A percentile compares a stretch with the other conserved stretches of the same genome.
Conservation (phyloP, 2,888 invertebrate genomes). For the Cephalotes varians region DNA sequence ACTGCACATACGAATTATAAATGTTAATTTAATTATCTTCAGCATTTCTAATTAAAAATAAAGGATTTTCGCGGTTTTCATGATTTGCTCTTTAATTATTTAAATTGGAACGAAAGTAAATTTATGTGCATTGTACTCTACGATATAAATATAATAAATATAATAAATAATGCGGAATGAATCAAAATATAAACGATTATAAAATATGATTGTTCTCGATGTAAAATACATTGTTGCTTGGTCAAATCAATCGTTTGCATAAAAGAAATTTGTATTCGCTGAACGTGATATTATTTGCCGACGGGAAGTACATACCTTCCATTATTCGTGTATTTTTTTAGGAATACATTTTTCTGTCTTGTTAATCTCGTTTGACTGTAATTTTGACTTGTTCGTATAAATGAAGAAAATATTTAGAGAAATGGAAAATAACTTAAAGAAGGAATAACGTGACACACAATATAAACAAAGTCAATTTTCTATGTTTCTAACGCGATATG, state of each 20-base stretch:
- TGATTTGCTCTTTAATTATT: neutral
- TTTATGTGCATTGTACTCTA: neutral
- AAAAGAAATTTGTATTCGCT: constrained; percentile 10
- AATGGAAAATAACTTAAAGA: neutral
- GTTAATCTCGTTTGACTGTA: neutral
- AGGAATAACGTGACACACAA: neutral
- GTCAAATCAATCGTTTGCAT: neutral
- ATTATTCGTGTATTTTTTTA: neutral
- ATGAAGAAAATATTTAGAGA: neutral
- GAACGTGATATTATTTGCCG: neutral
- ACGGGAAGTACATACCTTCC: too few relatives aligned
- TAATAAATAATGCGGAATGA: neutral
- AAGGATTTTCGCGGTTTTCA: neutral
- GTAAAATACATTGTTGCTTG: neutral
- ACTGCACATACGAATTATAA: neutral
- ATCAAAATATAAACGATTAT: neutral
- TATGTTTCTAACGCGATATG: too few relatives aligned
- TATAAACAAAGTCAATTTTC: neutral
- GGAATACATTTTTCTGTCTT: constrained; percentile 6
- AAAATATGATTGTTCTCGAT: neutral
- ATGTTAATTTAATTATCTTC: neutral
- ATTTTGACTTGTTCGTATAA: neutral
- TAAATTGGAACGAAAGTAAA: neutral
- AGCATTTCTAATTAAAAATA: neutral
- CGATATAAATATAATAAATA: neutral